Evolutionary conservation across 35 echinoderm and acorn worm genomes (phyloP), one percentile per base, ranked within the genome.

Genomic region (Heliocidaris erythrogramma): DNA sequence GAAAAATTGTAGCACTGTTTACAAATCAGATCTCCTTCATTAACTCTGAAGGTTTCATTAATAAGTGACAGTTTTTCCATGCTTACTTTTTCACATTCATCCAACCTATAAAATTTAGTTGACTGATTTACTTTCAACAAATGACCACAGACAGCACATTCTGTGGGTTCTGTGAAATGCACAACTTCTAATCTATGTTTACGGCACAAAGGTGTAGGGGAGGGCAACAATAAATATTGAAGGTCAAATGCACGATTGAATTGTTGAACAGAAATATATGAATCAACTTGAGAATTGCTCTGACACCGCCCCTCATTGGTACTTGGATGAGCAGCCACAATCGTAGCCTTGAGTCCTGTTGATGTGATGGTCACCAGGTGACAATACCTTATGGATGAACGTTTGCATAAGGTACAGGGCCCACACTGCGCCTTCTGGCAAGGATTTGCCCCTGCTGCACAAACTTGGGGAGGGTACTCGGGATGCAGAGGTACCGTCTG

Each of bases 1-100:
- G 90, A 92, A 56, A 92, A 92, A 30, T 92, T 92, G 90, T 92
- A 92, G 29, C 90, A 92, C 49, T 92, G 90, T 48, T 92, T 92
- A 92, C 90, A 92, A 13, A 92, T 17, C 9, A 92, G 9, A 92
- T 92, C 90, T 24, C 29, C 48, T 53, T 92, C 90, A 92, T 27
- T 53, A 12, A 2, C 48, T 53, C 9, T 27, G 27, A 53, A 92
- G 27, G 2, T 52, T 13, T 30, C 48, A 56, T 56, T 92, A 48
- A 92, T 92, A 30, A 92, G 24, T 48, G 9, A 30, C 89, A 91
- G 89, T 91, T 91, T n/a, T n/a, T 49, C 32, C 32, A n/a, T 91
- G 32, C 32, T 35, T 91, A 91, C 32, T 5, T 49, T 91, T 91
- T 92, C 90, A 92, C 48, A 16, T 13, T 92, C 90, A 56, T 53